Percentiles rank a stretch among this genome's conserved stretches.
Conservation (phyloP, 2,888 invertebrate genomes). For the Ferdinandea cuprea region DNA sequence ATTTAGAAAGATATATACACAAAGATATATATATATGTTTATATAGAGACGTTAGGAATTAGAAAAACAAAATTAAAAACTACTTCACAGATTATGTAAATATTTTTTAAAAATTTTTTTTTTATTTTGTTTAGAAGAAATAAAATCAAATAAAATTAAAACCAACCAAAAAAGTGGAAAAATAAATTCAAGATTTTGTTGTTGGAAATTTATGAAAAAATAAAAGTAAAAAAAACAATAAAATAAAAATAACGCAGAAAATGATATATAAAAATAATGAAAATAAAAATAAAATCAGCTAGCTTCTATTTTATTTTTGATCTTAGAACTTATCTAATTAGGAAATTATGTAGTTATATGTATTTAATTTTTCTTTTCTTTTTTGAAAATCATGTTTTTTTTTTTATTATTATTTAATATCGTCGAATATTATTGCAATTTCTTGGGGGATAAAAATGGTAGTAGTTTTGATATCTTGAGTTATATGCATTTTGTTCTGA, state of each 20-base stretch:
- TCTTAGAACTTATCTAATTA: slow-evolving; percentile 17
- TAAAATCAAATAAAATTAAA: slow-evolving; percentile 38
- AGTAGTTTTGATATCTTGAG: slow-evolving; percentile 60
- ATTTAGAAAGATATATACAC: slow-evolving; percentile 66
- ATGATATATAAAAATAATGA: slow-evolving; percentile 35
- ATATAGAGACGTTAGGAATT: slow-evolving; percentile 60
- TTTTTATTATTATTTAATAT: slow-evolving; percentile 26
- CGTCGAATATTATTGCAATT: slow-evolving; percentile 41
- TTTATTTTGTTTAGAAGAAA: slow-evolving; percentile 60
- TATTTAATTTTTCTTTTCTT: not conserved
- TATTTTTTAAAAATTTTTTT: slow-evolving; percentile 73
- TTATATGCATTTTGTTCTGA: slow-evolving; percentile 54
- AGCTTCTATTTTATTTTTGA: slow-evolving; percentile 45
- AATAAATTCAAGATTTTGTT: slow-evolving; percentile 17
- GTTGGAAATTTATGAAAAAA: slow-evolving; percentile 16
- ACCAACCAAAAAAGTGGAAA: slow-evolving; percentile 12
- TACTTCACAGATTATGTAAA: slow-evolving; percentile 75
- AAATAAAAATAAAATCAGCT: slow-evolving; percentile 43
- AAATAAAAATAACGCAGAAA: slow-evolving; percentile 43
- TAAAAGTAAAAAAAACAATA: slow-evolving; percentile 32
- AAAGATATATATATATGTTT: slow-evolving; percentile 1
- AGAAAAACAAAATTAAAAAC: slow-evolving; percentile 54
- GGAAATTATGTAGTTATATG: not conserved
- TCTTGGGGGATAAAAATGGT: slow-evolving; percentile 50
- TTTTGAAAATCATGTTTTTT: slow-evolving; percentile 3